A percentile compares a stretch with the other conserved stretches of the same genome.
Conservation (phyloP, 2,113 vertebrate genomes). For the Sorex araneus region DNA sequence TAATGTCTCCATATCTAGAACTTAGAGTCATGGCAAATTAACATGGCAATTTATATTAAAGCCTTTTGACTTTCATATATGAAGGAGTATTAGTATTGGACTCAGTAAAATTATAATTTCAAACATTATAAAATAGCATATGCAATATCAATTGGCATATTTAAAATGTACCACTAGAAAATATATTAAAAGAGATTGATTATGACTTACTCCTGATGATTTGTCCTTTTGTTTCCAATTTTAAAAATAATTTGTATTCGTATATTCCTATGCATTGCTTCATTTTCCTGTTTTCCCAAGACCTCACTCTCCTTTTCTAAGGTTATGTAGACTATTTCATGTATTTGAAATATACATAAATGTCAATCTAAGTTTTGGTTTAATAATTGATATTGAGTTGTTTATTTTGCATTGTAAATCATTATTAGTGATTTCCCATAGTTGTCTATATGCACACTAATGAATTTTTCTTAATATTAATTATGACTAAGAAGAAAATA, state of each 20-base stretch:
- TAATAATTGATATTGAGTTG: slow-evolving; percentile 41
- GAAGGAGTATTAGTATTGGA: slow-evolving; percentile 57
- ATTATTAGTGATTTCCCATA: slow-evolving; percentile 13
- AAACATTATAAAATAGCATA: slow-evolving; percentile 69
- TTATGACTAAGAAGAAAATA: slow-evolving; percentile 24
- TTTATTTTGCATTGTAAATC: slow-evolving; percentile 26
- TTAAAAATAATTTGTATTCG: slow-evolving; percentile 4
- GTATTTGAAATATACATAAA: not conserved
- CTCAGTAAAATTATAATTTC: slow-evolving; percentile 68
- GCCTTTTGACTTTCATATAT: slow-evolving; percentile 63
- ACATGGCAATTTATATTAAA: slow-evolving; percentile 64
- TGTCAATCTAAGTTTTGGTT: not conserved
- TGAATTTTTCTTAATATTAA: slow-evolving; percentile 60
- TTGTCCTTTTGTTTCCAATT: slow-evolving; percentile 31
- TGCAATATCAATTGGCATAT: slow-evolving; percentile 67
- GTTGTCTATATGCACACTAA: slow-evolving; percentile 38
- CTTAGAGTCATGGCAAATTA: slow-evolving; percentile 61
- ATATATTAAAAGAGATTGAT: slow-evolving; percentile 42
- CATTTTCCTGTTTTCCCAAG: not conserved
- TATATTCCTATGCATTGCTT: slow-evolving; percentile 14
- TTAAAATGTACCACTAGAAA: slow-evolving; percentile 58
- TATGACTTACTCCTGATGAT: slow-evolving; percentile 14
- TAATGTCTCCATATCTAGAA: slow-evolving; percentile 56
- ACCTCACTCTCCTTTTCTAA: not conserved
- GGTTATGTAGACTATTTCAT: not conserved